Evolutionary conservation across 2,888 invertebrate species (phyloP), one percentile per base, ranked within the genome.

Genomic region (Notocelia uddmanniana): DNA sequence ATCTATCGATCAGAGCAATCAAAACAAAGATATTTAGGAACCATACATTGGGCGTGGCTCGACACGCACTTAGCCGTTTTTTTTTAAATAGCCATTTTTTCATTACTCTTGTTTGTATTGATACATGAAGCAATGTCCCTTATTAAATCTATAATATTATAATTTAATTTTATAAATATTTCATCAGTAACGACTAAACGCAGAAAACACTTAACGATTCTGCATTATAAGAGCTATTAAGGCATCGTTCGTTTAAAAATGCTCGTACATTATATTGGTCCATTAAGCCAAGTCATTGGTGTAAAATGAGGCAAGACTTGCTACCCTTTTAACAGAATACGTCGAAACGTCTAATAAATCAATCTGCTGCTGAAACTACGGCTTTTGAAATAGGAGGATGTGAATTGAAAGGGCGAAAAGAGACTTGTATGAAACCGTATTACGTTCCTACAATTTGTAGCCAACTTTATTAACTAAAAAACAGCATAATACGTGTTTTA

Each of bases 271-370:
- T 78, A 79, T 78, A 79, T 78, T 77, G 78, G 78, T 77, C 79
- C 79, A 80, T 81, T 81, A 81, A 78, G 80, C 82, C 74, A 79
- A 86, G 84, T 85, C 89, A 86, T 89, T 83, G 84, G 80, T 83
- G 80, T 82, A 86, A 87, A 87, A 85, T 85, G 84, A 88, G 86
- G 86, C 84, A 87, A 77, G 76, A 76, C 73, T 76, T 83, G 83
- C 84, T 86, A 60, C 71, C 71, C 71, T 71, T 67, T 71, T 71
- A 71, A 71, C 71, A 54, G 59, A 71, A 71, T 71, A 67, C 71
- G 66, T 67, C 59, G 66, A 59, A 50, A 41, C 70, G 58, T 41
- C 71, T 34, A 59, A 71, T 71, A 71, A 67, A 67, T 66, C 71
- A 71, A 67, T 71, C 54, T 45, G 57, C 62, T 34, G 34, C 45